Conservation (phyloP, 2,888 invertebrate species). For the Nephrotoma flavescens region DNA sequence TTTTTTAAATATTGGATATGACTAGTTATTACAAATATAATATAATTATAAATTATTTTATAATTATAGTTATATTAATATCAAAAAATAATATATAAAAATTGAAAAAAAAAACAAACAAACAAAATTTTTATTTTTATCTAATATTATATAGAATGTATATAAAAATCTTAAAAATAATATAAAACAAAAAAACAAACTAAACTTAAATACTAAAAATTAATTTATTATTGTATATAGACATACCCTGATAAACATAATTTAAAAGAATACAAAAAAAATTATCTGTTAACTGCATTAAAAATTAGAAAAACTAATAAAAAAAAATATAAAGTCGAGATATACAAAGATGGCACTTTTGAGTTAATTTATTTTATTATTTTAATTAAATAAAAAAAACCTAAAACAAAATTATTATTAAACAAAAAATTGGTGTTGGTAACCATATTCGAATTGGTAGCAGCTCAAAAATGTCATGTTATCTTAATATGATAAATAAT, state of each 20-base stretch:
- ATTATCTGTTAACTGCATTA: neutral
- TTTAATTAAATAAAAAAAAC: neutral
- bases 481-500: neutral
- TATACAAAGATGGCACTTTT: neutral
- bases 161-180: neutral
- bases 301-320: neutral
- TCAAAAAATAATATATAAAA: neutral
- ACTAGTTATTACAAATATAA: constrained; percentile 6
- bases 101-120: neutral
- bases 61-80: neutral
- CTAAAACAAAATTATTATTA: neutral
- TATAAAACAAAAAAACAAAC: constrained; percentile 1
- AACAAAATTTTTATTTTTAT: neutral
- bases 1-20: constrained; percentile 6
- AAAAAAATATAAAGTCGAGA: neutral
- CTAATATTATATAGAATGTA: neutral
- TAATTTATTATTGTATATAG: neutral
- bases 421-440: neutral
- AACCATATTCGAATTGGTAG: neutral
- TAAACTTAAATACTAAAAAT: neutral
- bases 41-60: neutral
- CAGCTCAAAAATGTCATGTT: neutral
- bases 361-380: neutral
- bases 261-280: neutral
- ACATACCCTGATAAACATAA: neutral